These are phyloP conservation scores for Timandra comae DNA, from an alignment of 2,888 invertebrate species.

Conservation along the genomic window DNA sequence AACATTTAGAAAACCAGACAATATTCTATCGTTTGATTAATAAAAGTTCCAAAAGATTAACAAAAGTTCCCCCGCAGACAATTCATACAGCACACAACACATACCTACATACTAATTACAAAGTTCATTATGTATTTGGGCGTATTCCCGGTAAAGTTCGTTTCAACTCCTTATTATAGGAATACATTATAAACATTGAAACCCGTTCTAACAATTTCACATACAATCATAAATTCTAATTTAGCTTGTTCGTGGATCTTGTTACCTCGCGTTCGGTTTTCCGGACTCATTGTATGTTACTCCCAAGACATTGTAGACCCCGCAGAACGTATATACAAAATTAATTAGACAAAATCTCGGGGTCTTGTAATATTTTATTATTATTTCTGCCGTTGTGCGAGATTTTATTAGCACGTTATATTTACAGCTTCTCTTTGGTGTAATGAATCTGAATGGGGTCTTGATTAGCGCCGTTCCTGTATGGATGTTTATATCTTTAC, in stretches of 20 bases:
- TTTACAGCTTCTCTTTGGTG: slow-evolving; percentile 64
- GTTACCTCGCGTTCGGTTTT: slow-evolving; percentile 66
- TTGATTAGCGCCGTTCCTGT: slow-evolving; percentile 64
- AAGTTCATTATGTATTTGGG: slow-evolving; percentile 44
- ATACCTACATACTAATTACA: slow-evolving; percentile 35
- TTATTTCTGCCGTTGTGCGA: slow-evolving; percentile 64
- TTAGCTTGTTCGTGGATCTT: slow-evolving; percentile 67
- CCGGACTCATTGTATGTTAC: slow-evolving; percentile 67
- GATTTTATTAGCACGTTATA: slow-evolving; percentile 69
- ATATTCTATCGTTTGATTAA: too few species aligned
- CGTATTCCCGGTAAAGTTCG: slow-evolving; percentile 44
- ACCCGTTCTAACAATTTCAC: slow-evolving; percentile 71
- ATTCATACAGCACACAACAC: slow-evolving; percentile 5
- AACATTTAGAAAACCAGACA: too few species aligned
- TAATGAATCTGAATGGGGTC: slow-evolving; percentile 66
- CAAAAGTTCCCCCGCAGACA: slow-evolving; percentile 14
- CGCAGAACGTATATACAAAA: slow-evolving; percentile 68
- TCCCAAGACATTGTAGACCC: slow-evolving; percentile 72
- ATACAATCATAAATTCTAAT: slow-evolving; percentile 77
- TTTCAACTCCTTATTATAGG: slow-evolving; percentile 41
- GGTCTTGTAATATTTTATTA: slow-evolving; percentile 74
- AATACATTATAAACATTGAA: slow-evolving; percentile 57
- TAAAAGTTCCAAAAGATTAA: too few species aligned
- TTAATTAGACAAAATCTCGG: slow-evolving; percentile 74
- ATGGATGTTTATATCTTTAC: slow-evolving; percentile 51